These are phyloP conservation scores for Habroteleia sp. DNA, from an alignment of 2,888 invertebrate species.

Conservation along the genomic window DNA sequence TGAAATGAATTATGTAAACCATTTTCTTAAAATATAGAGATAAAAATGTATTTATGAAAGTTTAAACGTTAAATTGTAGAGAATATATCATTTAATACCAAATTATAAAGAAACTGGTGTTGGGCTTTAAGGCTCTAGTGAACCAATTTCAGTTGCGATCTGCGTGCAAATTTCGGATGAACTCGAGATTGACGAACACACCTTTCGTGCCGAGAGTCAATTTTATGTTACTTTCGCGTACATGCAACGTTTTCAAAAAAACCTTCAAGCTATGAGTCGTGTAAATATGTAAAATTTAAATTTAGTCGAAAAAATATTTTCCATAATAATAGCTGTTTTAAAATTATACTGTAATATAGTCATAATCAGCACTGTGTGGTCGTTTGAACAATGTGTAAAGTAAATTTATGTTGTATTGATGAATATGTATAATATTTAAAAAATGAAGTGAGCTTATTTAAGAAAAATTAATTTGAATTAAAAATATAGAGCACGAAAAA, in stretches of 20 bases:
- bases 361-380: slow-evolving; percentile 14
- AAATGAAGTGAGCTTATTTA: no score
- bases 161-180: slow-evolving; percentile 45
- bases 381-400: no score
- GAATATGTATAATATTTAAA: no score
- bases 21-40: no score
- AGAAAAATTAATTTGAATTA: no score
- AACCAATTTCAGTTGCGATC: slow-evolving; percentile 38
- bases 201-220: slow-evolving; percentile 54
- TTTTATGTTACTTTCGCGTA: slow-evolving; percentile 55
- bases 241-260: slow-evolving; percentile 39
- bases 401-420: no score
- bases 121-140: slow-evolving; percentile 19
- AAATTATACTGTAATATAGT: slow-evolving; percentile 23
- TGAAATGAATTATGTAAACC: no score
- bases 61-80: no score
- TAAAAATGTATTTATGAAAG: no score
- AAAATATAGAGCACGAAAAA: no score
- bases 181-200: slow-evolving; percentile 51
- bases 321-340: slow-evolving; percentile 26
- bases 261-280: slow-evolving; percentile 47
- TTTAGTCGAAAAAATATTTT: slow-evolving; percentile 34
- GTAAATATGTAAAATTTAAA: slow-evolving; percentile 48
- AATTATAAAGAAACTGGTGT: slow-evolving; percentile 19
- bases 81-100: slow-evolving; percentile 25